These are phyloP conservation scores for Muntiacus muntjak DNA, from an alignment of 2,113 vertebrate species.

Conservation along the genomic window DNA sequence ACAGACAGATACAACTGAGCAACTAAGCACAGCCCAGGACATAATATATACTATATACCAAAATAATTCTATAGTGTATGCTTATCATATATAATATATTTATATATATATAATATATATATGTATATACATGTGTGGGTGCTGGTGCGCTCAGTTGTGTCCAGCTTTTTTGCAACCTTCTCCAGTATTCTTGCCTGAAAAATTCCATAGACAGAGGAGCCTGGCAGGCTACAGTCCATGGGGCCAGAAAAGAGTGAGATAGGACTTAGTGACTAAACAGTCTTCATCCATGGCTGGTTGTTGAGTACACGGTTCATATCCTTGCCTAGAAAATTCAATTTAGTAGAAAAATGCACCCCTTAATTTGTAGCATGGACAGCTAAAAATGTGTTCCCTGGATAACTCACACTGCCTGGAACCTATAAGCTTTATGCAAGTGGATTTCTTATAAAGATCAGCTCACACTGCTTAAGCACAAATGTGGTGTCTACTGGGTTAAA, in stretches of 20 bases:
- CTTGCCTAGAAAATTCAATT: not conserved
- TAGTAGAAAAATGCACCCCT: slow-evolving; percentile 14
- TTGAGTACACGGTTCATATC: not conserved
- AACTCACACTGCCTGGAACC: not conserved
- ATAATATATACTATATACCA: not conserved
- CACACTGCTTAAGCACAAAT: slow-evolving; percentile 30
- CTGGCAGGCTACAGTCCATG: not conserved
- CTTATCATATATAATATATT: not conserved
- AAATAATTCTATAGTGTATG: not conserved
- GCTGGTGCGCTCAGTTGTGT: not conserved
- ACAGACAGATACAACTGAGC: not conserved
- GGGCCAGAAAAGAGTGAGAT: not conserved
- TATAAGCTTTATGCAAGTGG: not conserved
- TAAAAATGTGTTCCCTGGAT: not conserved
- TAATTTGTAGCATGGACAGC: not conserved
- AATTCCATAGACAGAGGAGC: not conserved
- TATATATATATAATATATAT: too few species aligned
- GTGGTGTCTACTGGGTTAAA: slow-evolving; percentile 13
- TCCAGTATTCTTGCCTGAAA: not conserved
- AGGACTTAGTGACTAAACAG: not conserved
- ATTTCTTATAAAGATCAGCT: slow-evolving; percentile 44
- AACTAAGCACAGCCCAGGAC: not conserved
- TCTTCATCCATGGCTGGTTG: not conserved
- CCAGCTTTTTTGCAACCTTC: not conserved
- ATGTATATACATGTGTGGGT: too few species aligned